These are phyloP conservation scores for Leptinotarsa lineolata DNA, from an alignment of 1,140 invertebrate genomes.

Conservation along the genomic window DNA sequence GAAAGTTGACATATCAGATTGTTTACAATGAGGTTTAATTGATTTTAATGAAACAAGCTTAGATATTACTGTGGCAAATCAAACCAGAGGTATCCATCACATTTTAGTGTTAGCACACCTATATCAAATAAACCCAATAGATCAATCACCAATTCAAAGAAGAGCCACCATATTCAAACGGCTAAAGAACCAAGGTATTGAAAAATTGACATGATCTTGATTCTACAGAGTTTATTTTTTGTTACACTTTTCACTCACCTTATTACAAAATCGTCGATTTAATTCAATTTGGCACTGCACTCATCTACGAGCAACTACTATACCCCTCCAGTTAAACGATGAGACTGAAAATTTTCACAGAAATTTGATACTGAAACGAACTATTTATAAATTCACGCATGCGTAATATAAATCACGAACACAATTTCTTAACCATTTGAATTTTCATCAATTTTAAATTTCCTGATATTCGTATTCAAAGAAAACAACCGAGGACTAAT, in stretches of 20 bases:
- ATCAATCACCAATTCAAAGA: background rate
- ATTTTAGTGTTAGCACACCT: background rate
- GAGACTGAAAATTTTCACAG: constrained; percentile 37
- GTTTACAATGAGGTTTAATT: too few species aligned
- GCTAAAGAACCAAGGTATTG: too few species aligned
- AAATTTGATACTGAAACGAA: constrained; percentile 39
- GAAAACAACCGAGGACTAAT: too few species aligned
- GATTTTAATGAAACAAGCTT: too few species aligned
- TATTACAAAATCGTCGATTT: constrained; percentile 21
- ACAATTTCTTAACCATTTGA: too few species aligned
- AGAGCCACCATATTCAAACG: too few species aligned
- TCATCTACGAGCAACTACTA: constrained; percentile 28
- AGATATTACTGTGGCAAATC: too few species aligned
- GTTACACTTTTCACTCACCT: constrained; percentile 17
- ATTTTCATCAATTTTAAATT: too few species aligned
- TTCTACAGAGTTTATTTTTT: background rate
- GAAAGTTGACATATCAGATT: too few species aligned
- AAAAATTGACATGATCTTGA: too few species aligned
- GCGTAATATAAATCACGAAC: background rate
- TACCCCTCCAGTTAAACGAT: constrained; percentile 31
- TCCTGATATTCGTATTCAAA: too few species aligned
- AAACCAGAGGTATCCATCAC: too few species aligned
- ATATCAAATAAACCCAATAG: background rate
- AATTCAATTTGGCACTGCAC: constrained; percentile 32
- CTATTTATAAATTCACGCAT: constrained; percentile 37